Conservation (phyloP, 23 tunicate species). For the Pegea sp. region DNA sequence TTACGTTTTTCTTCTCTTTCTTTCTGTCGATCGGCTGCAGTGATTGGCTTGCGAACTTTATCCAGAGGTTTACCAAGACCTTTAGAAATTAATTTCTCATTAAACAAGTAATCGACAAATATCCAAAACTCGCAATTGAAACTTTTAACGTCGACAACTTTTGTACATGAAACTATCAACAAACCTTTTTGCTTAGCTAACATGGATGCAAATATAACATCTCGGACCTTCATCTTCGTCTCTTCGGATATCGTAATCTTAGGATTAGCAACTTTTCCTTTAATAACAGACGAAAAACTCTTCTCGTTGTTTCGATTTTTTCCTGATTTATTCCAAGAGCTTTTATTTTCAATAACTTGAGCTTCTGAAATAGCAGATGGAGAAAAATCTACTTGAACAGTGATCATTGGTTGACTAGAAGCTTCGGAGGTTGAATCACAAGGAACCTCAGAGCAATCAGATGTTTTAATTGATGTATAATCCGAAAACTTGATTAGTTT, state of each 20-base stretch:
- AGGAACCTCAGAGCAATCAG: neutral
- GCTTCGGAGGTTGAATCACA: neutral
- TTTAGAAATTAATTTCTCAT: conserved; percentile 2
- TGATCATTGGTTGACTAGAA: conserved; percentile 14
- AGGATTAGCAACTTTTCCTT: conserved; percentile 3
- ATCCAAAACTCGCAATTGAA: too few species aligned
- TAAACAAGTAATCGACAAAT: too few species aligned
- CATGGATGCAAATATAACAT: conserved; percentile 66
- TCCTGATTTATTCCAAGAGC: neutral
- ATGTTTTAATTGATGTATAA: neutral
- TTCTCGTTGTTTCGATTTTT: neutral
- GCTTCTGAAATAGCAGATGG: neutral
- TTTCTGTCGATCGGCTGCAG: conserved; percentile 84
- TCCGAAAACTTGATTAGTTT: too few species aligned
- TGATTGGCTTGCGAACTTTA: conserved; percentile 51
- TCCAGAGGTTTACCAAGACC: conserved; percentile 77
- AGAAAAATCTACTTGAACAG: conserved; percentile 25
- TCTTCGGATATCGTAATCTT: conserved; percentile 76
- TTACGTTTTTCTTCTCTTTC: conserved; percentile 85
- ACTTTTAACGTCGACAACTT: too few species aligned
- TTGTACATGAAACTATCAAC: neutral
- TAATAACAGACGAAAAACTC: neutral
- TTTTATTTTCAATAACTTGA: neutral
- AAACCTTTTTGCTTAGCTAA: conserved; percentile 82
- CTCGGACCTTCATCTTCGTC: conserved; percentile 65